Conservation (phyloP, 2,797 vertebrate species). For the Semotilus atromaculatus region DNA sequence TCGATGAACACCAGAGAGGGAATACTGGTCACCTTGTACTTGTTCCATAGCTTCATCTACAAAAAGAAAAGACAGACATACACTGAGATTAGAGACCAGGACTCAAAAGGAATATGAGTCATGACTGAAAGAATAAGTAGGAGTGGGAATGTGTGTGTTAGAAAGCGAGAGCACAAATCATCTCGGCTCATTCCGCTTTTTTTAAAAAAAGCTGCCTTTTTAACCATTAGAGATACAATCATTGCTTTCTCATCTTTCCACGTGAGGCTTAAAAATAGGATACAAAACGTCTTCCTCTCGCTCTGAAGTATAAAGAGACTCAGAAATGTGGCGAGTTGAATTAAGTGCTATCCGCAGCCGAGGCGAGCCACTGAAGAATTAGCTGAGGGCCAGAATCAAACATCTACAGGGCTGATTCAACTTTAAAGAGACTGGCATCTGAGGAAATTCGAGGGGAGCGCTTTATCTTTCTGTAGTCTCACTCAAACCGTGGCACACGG, state of each 20-base stretch:
- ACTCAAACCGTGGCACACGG: conserved; percentile 2
- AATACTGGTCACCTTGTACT: conserved; percentile 98
- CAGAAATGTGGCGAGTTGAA: conserved; percentile 53
- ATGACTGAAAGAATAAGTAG: conserved; percentile 34
- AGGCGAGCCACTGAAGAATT: conserved; percentile 57
- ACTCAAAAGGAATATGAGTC: conserved; percentile 30
- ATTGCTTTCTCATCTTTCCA: conserved; percentile 29
- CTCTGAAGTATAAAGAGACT: conserved; percentile 60
- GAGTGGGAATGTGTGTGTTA: background rate
- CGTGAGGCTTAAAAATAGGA: conserved; percentile 37
- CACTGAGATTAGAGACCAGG: conserved; percentile 33
- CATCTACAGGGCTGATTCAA: conserved; percentile 60
- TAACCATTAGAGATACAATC: conserved; percentile 22
- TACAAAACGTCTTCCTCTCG: conserved; percentile 47
- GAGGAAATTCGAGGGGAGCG: conserved; percentile 49
- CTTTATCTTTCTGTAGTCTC: conserved; percentile 17
- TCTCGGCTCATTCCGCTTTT: background rate
- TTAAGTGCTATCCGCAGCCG: conserved; percentile 50
- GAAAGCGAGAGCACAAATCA: background rate
- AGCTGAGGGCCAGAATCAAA: conserved; percentile 62
- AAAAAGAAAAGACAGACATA: conserved; percentile 46
- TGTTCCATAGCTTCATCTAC: conserved; percentile 99
- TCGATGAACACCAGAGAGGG: conserved; percentile 98
- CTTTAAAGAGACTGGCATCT: conserved; percentile 62
- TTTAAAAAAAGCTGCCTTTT: background rate